phyloP scores from a whole-genome alignment of 2,797 vertebrate species.

The Acropternis orthonyx region DNA sequence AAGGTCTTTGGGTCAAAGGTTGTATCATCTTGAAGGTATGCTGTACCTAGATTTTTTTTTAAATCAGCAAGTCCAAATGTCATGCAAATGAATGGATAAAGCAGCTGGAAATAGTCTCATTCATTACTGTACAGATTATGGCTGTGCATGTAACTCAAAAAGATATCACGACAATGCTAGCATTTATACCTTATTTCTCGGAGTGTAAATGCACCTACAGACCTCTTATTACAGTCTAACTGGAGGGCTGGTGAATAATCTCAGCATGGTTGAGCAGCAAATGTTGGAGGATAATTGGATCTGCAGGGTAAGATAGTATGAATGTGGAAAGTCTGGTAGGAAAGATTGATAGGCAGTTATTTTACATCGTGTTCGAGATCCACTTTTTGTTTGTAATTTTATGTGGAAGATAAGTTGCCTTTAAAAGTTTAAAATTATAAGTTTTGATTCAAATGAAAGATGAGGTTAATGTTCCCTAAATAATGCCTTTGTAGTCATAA shows the following conservation, averaged over 20 bases:
- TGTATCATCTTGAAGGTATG: not conserved
- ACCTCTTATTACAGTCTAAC: slow-evolving; percentile 73
- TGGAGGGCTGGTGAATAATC: slow-evolving; percentile 71
- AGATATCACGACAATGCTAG: slow-evolving; percentile 43
- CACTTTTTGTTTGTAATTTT: slow-evolving; percentile 53
- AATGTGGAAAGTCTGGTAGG: slow-evolving; percentile 53
- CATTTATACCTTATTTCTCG: slow-evolving; percentile 53
- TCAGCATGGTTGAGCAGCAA: slow-evolving; percentile 75
- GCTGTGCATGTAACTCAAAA: slow-evolving; percentile 1
- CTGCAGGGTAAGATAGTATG: slow-evolving; percentile 62
- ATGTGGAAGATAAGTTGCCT: slow-evolving; percentile 8
- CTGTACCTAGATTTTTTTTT: not conserved
- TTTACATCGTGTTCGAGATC: slow-evolving; percentile 48
- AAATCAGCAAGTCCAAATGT: not conserved
- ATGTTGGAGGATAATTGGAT: slow-evolving; percentile 77
- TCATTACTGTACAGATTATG: not conserved
- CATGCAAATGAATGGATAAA: not conserved
- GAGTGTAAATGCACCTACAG: slow-evolving; percentile 57
- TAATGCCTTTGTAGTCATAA: slow-evolving; percentile 1
- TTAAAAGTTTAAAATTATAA: slow-evolving; percentile 20
- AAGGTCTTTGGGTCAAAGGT: not conserved
- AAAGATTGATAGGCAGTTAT: slow-evolving; percentile 63
- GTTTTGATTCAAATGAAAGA: not conserved
- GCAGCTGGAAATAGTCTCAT: not conserved
- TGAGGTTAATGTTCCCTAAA: slow-evolving; percentile 41